phyloP scores from a whole-genome alignment of 1,140 invertebrate species.

The Centruroides sculpturatus region DNA sequence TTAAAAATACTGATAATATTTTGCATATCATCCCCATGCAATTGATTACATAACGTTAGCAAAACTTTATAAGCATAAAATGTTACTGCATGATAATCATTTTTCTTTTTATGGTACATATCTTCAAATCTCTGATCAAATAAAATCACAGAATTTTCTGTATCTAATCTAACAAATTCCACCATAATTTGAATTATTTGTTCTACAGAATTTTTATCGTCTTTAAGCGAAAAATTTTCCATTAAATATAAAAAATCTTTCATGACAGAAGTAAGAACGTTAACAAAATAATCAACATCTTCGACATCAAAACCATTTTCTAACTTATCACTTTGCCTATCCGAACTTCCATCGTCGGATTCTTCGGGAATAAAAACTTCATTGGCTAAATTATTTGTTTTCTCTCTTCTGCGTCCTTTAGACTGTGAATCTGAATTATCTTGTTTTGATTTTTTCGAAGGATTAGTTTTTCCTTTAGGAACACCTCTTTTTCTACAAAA shows the following conservation, averaged over 20 bases:
- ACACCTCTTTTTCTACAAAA: conserved; percentile 16
- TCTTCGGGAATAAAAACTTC: not conserved
- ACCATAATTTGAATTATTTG: conserved; percentile 34
- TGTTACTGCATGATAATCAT: conserved; percentile 21
- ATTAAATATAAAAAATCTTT: conserved; percentile 33
- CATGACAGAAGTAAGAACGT: conserved; percentile 28
- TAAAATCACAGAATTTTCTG: conserved; percentile 21
- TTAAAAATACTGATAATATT: conserved; percentile 35
- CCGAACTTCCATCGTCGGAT: not conserved
- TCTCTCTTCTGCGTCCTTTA: conserved; percentile 23
- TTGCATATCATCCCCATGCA: conserved; percentile 34
- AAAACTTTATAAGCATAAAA: conserved; percentile 35
- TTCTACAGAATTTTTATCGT: conserved; percentile 33
- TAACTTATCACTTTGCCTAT: not conserved
- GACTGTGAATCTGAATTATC: conserved; percentile 13
- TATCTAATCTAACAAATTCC: conserved; percentile 34
- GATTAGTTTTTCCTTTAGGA: conserved; percentile 18
- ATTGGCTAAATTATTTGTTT: conserved; percentile 16
- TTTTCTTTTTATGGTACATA: too few relatives aligned
- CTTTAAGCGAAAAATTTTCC: conserved; percentile 33
- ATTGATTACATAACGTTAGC: conserved; percentile 29
- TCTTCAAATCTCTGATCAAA: not conserved
- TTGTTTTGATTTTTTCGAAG: conserved; percentile 5
- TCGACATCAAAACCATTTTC: conserved; percentile 8
- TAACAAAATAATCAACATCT: conserved; percentile 17